Conservation (phyloP, 2,797 vertebrate genomes). For the Typhlichthys subterraneus region DNA sequence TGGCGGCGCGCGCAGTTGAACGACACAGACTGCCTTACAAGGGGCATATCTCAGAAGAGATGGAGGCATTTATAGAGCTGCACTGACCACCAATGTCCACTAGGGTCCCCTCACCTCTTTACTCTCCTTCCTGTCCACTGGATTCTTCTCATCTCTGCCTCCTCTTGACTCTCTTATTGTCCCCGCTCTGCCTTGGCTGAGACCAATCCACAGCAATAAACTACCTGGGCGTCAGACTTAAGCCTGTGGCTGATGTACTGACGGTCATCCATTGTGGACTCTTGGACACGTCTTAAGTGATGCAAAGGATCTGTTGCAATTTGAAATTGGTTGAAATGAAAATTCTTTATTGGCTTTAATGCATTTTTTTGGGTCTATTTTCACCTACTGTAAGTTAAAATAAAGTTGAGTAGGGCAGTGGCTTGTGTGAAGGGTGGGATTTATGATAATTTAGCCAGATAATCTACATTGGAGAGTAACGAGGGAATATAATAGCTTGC, state of each 20-base stretch:
- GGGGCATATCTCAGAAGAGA: conserved; percentile 92
- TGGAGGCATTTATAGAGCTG: conserved; percentile 95
- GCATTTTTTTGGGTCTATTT: conserved; percentile 15
- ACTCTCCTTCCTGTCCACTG: not conserved
- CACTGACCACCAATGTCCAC: conserved; percentile 78
- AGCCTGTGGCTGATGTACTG: conserved; percentile 33
- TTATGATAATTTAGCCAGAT: conserved; percentile 28
- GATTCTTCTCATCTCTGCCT: conserved; percentile 18
- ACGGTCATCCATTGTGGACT: conserved; percentile 32
- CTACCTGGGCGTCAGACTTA: conserved; percentile 33
- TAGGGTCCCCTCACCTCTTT: conserved; percentile 11
- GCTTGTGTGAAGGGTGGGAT: conserved; percentile 30
- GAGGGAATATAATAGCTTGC: conserved; percentile 28
- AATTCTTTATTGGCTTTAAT: conserved; percentile 38
- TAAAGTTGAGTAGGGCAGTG: conserved; percentile 26
- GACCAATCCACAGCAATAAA: conserved; percentile 73
- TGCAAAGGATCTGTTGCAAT: conserved; percentile 35
- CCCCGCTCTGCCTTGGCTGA: conserved; percentile 34
- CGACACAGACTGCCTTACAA: conserved; percentile 94
- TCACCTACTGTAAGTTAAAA: conserved; percentile 6
- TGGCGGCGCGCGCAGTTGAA: conserved; percentile 91
- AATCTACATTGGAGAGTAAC: conserved; percentile 54
- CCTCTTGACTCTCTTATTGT: conserved; percentile 7
- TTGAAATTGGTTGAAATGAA: conserved; percentile 32
- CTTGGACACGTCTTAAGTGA: conserved; percentile 28